These are phyloP conservation scores for Oceanodroma leucorhoa DNA, from an alignment of 2,797 vertebrate species.

Conservation along the genomic window DNA sequence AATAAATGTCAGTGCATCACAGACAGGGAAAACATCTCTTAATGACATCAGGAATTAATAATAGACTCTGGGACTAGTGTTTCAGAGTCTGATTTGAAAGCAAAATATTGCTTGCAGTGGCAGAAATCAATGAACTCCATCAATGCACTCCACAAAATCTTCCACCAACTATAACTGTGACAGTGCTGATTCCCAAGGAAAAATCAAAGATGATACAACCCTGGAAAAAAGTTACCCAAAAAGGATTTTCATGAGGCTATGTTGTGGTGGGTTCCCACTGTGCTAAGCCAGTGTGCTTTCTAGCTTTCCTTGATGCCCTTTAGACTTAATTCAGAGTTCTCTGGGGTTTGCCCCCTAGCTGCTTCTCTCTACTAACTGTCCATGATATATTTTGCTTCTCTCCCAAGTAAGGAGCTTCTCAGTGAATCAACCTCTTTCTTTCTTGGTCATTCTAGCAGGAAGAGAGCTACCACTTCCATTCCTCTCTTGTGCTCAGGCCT, in stretches of 20 bases:
- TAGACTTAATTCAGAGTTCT: neutral
- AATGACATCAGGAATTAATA: slow-evolving; percentile 43
- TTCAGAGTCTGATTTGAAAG: slow-evolving; percentile 21
- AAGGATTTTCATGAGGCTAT: neutral
- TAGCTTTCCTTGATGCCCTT: neutral
- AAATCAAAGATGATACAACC: neutral
- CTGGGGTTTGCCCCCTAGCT: neutral
- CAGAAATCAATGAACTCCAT: slow-evolving; percentile 13
- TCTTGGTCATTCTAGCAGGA: neutral
- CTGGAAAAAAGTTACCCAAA: neutral
- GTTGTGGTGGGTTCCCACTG: neutral
- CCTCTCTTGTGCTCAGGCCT: neutral
- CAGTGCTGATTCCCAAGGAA: neutral
- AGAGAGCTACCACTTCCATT: neutral
- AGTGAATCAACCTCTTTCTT: neutral
- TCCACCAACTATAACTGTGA: neutral
- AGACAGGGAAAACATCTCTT: slow-evolving; percentile 15
- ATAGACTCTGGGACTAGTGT: neutral
- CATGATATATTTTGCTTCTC: neutral
- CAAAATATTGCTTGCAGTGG: neutral
- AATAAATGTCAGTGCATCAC: neutral
- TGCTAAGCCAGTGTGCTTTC: neutral
- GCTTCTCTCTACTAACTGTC: neutral
- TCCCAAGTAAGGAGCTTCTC: neutral
- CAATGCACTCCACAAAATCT: neutral